Conservation (phyloP, 2,797 vertebrate species). For the Pagetopsis macropterus region DNA sequence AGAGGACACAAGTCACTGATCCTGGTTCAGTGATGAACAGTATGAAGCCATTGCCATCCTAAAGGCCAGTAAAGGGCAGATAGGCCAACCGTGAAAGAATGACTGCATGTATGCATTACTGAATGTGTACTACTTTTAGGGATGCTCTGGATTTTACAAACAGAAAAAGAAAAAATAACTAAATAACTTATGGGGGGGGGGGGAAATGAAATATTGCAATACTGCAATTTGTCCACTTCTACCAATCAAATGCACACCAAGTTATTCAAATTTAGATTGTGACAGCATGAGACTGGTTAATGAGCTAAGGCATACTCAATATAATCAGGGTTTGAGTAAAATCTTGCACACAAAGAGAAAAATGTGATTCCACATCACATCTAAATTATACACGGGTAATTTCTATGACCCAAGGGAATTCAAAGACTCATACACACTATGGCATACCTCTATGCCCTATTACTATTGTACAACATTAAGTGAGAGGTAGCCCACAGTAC, state of each 20-base stretch:
- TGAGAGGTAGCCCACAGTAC: slow-evolving; percentile 80
- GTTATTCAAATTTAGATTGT: slow-evolving; percentile 32
- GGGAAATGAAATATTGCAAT: slow-evolving; percentile 33
- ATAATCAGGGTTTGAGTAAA: slow-evolving; percentile 20
- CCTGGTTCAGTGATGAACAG: slow-evolving; percentile 20
- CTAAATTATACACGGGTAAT: slow-evolving; percentile 40
- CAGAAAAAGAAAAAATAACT: slow-evolving; percentile 8
- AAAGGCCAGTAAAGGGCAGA: slow-evolving; percentile 21
- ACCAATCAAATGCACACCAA: slow-evolving; percentile 38
- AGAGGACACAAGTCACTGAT: slow-evolving; percentile 43
- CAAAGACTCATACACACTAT: slow-evolving; percentile 58
- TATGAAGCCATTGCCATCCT: slow-evolving; percentile 17
- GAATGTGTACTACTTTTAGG: slow-evolving; percentile 5
- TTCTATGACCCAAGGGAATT: slow-evolving; percentile 56
- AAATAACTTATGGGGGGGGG: slow-evolving; percentile 51
- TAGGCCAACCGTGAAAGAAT: slow-evolving; percentile 13
- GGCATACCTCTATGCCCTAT: slow-evolving; percentile 63
- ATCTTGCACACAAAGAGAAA: slow-evolving; percentile 37
- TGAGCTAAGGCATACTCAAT: slow-evolving; percentile 35
- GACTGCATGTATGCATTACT: slow-evolving; percentile 11
- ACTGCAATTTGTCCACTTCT: slow-evolving; percentile 26
- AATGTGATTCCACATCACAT: slow-evolving; percentile 45
- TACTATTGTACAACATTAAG: slow-evolving; percentile 64
- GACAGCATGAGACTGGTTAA: slow-evolving; percentile 31
- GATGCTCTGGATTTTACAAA: slow-evolving; percentile 1